A percentile compares a stretch with the other conserved stretches of the same genome.
Conservation (phyloP, 2,113 vertebrate species). For the Sinocyclocheilus grahami region DNA sequence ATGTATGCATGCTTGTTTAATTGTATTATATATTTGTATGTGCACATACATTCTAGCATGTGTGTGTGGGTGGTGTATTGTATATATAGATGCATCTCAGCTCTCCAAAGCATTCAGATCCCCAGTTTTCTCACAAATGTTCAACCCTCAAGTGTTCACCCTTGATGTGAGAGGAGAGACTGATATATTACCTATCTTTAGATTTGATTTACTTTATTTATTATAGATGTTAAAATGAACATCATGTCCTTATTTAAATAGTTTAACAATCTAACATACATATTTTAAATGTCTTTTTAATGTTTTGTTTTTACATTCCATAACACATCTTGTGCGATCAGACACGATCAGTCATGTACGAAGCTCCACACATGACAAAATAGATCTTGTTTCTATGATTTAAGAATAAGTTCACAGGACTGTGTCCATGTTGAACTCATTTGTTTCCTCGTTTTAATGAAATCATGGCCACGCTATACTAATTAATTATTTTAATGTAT, state of each 20-base stretch:
- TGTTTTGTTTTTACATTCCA: neutral
- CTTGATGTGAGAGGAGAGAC: neutral
- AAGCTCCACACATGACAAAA: neutral
- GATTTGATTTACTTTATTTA: neutral
- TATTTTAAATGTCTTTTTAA: neutral
- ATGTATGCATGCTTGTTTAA: neutral
- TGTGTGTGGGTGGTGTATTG: neutral
- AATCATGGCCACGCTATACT: neutral
- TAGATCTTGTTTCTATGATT: neutral
- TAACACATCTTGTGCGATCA: neutral
- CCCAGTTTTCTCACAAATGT: neutral
- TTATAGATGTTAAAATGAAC: slow-evolving; percentile 5
- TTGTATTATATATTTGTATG: neutral
- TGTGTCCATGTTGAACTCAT: neutral
- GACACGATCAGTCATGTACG: neutral
- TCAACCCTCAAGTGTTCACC: neutral
- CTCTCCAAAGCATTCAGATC: neutral
- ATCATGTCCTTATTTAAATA: neutral
- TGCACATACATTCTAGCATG: neutral
- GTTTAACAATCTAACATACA: neutral
- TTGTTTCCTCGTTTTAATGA: neutral
- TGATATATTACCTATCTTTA: neutral
- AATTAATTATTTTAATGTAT: too few species aligned
- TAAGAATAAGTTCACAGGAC: neutral
- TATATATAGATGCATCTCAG: neutral